A percentile compares a stretch with the other conserved stretches of the same genome.
phyloP scores from a whole-genome alignment of 1,140 invertebrate species.

The Neodiprion fabricii region DNA sequence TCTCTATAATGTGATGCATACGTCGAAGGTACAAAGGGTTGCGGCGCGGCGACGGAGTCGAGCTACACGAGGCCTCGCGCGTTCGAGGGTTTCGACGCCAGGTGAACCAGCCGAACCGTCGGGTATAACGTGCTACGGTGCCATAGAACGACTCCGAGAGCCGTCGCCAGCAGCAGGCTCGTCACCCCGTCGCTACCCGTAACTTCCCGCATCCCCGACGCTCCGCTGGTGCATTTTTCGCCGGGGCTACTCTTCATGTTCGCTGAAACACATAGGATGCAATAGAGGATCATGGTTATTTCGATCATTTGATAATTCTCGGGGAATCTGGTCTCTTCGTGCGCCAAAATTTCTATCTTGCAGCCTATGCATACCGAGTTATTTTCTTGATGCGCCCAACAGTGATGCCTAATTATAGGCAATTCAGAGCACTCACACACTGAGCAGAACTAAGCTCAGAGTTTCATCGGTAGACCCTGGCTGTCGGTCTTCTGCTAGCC shows the following conservation, averaged over 20 bases:
- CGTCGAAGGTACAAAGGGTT: neutral
- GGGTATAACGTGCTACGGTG: neutral
- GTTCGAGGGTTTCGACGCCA: neutral
- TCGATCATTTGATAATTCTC: too few relatives aligned
- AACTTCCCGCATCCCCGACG: neutral
- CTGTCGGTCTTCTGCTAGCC: too few relatives aligned
- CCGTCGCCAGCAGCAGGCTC: neutral
- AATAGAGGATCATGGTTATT: too few relatives aligned
- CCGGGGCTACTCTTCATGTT: neutral
- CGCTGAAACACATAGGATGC: neutral
- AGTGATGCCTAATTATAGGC: too few relatives aligned
- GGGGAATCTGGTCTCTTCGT: too few relatives aligned
- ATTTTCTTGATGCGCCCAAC: too few relatives aligned
- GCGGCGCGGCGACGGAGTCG: neutral
- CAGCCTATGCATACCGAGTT: too few relatives aligned
- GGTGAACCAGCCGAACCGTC: neutral
- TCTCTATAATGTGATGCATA: neutral
- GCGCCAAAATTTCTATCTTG: too few relatives aligned
- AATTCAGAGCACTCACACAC: too few relatives aligned
- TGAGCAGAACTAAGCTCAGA: too few relatives aligned
- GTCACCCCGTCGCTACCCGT: neutral
- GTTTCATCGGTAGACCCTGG: too few relatives aligned
- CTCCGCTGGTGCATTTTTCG: neutral
- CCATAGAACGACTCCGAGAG: neutral
- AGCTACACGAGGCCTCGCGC: slow-evolving; percentile 1